These are phyloP conservation scores for Plecotus auritus DNA, from an alignment of 2,113 vertebrate genomes.

Conservation along the genomic window DNA sequence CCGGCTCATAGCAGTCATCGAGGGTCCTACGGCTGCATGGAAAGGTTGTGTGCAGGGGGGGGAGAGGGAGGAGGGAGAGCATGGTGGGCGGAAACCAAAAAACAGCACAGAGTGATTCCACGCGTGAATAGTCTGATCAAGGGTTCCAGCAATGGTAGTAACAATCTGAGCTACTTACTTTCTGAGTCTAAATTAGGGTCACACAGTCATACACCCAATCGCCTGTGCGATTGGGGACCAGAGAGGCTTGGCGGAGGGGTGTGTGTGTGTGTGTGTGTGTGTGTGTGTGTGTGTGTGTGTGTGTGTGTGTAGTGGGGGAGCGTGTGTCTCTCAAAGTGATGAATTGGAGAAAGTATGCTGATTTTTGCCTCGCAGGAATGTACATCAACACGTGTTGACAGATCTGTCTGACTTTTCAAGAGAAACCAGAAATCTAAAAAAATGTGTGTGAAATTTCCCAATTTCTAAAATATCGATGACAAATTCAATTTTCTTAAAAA, in stretches of 20 bases:
- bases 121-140: too few species aligned
- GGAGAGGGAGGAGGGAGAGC: too few species aligned
- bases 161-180: background rate
- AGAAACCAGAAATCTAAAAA: constrained; percentile 33
- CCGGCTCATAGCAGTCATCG: background rate
- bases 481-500: background rate
- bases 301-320: too few species aligned
- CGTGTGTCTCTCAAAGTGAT: background rate
- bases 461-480: background rate
- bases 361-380: background rate
- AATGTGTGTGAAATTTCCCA: background rate
- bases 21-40: background rate
- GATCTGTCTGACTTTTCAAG: constrained; percentile 20
- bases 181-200: background rate
- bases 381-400: background rate
- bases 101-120: too few species aligned
- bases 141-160: background rate
- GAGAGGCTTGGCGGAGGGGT: background rate
- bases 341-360: background rate
- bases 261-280: too few species aligned
- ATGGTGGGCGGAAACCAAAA: background rate
- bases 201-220: rapidly evolving
- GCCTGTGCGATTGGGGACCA: background rate
- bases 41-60: background rate
- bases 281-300: too few species aligned